A percentile compares a stretch with the other conserved stretches of the same genome.
Conservation (phyloP, 2,113 vertebrate species). For the Malurus melanocephalus region DNA sequence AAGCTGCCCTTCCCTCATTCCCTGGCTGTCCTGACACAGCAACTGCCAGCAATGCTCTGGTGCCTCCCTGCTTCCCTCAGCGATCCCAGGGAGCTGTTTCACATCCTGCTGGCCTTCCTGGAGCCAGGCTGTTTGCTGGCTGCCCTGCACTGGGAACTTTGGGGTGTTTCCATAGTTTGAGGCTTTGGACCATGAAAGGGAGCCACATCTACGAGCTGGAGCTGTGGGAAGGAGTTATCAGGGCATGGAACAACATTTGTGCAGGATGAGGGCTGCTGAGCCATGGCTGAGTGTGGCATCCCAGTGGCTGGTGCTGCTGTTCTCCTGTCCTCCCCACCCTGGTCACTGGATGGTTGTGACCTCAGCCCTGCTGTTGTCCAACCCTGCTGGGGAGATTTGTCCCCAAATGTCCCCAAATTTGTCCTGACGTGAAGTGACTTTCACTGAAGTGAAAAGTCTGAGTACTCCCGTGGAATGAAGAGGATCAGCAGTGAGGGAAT, state of each 20-base stretch:
- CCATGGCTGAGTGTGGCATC: no score
- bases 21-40: rapidly evolving
- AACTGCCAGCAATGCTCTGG: rapidly evolving
- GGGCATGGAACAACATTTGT: not conserved
- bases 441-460: not conserved
- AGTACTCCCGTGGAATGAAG: no score
- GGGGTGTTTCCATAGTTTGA: not conserved
- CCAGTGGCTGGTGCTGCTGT: not conserved
- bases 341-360: not conserved
- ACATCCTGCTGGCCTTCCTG: rapidly evolving
- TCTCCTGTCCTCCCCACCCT: rapidly evolving
- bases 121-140: not conserved
- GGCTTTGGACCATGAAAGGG: not conserved
- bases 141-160: not conserved
- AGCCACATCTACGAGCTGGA: rapidly evolving
- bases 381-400: not conserved
- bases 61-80: not conserved
- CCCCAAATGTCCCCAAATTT: not conserved
- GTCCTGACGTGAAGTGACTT: no score
- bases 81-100: not conserved
- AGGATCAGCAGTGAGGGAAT: rapidly evolving
- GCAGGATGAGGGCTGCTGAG: not conserved
- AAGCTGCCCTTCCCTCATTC: not conserved
- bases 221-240: not conserved
- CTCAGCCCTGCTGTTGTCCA: not conserved